Base-by-base conservation (phyloP, 2,888 invertebrate species). In the Amphimallon solstitiale region DNA sequence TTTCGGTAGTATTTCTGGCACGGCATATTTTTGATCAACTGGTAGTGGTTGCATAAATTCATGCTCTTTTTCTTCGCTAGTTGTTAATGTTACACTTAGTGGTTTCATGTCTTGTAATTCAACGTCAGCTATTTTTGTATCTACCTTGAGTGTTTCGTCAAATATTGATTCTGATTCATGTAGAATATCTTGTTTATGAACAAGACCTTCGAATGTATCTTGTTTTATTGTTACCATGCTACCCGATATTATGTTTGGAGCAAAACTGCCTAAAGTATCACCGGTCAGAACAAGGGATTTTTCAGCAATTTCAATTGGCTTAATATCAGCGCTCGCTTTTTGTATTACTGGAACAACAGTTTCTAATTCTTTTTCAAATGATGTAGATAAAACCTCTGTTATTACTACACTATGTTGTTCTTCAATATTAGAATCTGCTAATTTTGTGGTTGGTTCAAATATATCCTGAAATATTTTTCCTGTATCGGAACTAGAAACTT, bases 341-440 rank as follows among this genome's bases (percentile, higher is more conserved):
- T 75, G 71, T 14, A 65, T 51, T 19, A 45, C 46, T 12, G 70
- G 21, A 52, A 46, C 51, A 14, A 61, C 45, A 19, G 69, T 48
- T 19, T 67, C 63, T 40, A 76, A 65, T 9, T 60, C 61, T 45
- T 60, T 52, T 66, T 72, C 73, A 38, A 46, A 56, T 35, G 72
- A 72, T 34, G 68, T 61, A 52, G 68, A 68, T 65, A 68, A 67
- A 45, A 64, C 68, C 72, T 68, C 75, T 23, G 69, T 71, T 66
- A 72, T 56, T 71, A 85, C 85, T 52, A 92, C 70, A 70, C 87
- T 79, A 79, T 87, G 85, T 75, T 81, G 84, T 82, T 83, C 86
- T 79, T 83, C 85, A 78, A 85, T 85, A 63, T 77, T 85, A 46
- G 84, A 74, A 48, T 85, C 80, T n/a, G 86, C 85, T 14, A 72